phyloP scores from a whole-genome alignment of 2,888 invertebrate genomes.

The Scaeva pyrastri region DNA sequence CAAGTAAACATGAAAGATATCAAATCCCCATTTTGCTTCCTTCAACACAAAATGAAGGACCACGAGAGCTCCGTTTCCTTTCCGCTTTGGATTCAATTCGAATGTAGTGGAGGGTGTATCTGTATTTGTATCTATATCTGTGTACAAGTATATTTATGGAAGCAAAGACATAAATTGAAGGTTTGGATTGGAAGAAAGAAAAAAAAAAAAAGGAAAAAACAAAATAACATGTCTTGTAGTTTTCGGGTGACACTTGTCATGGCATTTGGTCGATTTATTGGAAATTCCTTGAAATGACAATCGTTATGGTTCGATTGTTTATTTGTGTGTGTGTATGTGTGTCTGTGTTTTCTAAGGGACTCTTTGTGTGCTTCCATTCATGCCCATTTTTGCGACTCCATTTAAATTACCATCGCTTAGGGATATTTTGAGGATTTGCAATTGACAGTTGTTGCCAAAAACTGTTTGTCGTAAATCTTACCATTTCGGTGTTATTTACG shows the following conservation, averaged over 20 bases:
- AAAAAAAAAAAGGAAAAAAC: background rate
- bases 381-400: constrained; percentile 31
- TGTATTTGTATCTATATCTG: too few relatives aligned
- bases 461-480: constrained; percentile 50
- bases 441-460: constrained; percentile 59
- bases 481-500: background rate
- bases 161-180: background rate
- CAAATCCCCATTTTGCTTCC: constrained; percentile 22
- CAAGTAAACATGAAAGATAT: constrained; percentile 50
- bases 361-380: background rate
- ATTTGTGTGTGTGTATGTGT: background rate
- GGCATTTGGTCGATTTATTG: constrained; percentile 71
- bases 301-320: background rate
- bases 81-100: background rate
- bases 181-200: background rate
- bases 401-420: constrained; percentile 53
- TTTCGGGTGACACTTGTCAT: constrained; percentile 63
- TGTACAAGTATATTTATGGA: background rate
- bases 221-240: constrained; percentile 41
- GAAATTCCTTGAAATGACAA: constrained; percentile 65
- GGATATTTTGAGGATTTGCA: constrained; percentile 30
- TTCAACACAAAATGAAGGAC: background rate
- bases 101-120: too few relatives aligned
- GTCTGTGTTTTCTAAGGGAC: constrained; percentile 1
- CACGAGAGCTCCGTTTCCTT: constrained; percentile 15